Evolutionary conservation across 2,113 vertebrate genomes (phyloP).

Genomic region (Condylura cristata): DNA sequence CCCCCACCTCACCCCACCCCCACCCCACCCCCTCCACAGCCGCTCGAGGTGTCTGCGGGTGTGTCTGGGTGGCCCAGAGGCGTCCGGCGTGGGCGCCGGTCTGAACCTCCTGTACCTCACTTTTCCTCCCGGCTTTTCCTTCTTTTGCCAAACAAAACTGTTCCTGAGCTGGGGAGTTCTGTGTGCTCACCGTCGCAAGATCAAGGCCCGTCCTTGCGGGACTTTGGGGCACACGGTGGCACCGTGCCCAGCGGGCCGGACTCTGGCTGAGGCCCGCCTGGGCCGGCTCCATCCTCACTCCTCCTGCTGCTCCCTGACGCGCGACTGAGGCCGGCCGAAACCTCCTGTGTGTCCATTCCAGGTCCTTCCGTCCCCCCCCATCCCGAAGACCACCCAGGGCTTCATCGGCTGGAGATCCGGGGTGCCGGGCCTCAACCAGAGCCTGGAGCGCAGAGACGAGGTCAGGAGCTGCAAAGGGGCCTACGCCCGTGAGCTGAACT

Average conservation of each 20-base stretch:
- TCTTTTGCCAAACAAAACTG: background rate
- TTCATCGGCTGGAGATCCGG: constrained; percentile 92
- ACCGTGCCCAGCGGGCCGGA: background rate
- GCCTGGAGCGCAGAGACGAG: constrained; percentile 80
- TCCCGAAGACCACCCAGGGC: constrained; percentile 90
- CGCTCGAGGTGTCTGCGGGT: no score
- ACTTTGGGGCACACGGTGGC: no score
- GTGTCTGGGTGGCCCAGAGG: no score
- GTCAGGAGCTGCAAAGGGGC: constrained; percentile 85
- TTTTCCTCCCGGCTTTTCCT: background rate
- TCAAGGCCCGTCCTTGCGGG: fast-evolving
- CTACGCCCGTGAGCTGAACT: constrained; percentile 83
- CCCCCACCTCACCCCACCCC: fast-evolving
- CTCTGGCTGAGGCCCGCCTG: no score
- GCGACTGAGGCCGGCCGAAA: background rate
- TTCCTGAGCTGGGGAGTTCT: background rate
- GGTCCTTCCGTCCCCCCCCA: constrained; percentile 89
- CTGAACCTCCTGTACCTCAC: background rate
- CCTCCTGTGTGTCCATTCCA: constrained; percentile 61
- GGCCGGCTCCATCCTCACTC: no score
- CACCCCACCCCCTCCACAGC: no score
- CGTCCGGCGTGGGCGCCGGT: no score
- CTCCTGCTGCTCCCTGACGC: fast-evolving
- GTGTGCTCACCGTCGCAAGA: no score
- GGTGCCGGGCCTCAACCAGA: constrained; percentile 80